Evolutionary conservation across 2,797 vertebrate genomes (phyloP).

Genomic region (Protosalanx chinensis): DNA sequence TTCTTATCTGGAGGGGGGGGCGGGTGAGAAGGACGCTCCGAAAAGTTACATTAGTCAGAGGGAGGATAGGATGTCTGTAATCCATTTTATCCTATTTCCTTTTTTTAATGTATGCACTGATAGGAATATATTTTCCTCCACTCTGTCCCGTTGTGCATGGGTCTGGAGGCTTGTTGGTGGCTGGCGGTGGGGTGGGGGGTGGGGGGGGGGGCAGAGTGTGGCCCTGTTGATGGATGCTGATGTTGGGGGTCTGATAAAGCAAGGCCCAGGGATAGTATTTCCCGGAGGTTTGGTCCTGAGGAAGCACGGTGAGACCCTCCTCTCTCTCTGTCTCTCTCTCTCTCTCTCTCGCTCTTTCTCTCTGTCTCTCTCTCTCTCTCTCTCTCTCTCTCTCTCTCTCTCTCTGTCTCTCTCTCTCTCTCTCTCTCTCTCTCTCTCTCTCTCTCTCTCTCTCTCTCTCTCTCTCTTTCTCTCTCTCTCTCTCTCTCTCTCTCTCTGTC

Average conservation of each 20-base stretch:
- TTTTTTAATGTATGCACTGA: conserved; percentile 9
- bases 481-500: conserved; percentile 19
- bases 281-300: conserved; percentile 36
- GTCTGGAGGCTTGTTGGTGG: conserved; percentile 6
- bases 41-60: conserved; percentile 7
- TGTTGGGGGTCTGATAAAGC: conserved; percentile 31
- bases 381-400: conserved; percentile 20
- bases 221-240: conserved; percentile 34
- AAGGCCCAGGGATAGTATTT: conserved; percentile 36
- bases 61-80: conserved; percentile 2
- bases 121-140: not conserved
- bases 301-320: conserved; percentile 21
- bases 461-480: no score
- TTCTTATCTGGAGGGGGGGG: not conserved
- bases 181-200: not conserved
- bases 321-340: conserved; percentile 14
- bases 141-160: conserved; percentile 14
- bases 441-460: conserved; percentile 17
- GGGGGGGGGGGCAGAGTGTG: not conserved
- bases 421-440: conserved; percentile 15
- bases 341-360: no score
- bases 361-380: conserved; percentile 17
- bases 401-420: conserved; percentile 19
- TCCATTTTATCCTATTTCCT: conserved; percentile 6
- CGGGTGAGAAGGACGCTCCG: not conserved